Evolutionary conservation across 2,888 invertebrate genomes (phyloP), one percentile per base, ranked within the genome.

Genomic region (Saturnia japonica): DNA sequence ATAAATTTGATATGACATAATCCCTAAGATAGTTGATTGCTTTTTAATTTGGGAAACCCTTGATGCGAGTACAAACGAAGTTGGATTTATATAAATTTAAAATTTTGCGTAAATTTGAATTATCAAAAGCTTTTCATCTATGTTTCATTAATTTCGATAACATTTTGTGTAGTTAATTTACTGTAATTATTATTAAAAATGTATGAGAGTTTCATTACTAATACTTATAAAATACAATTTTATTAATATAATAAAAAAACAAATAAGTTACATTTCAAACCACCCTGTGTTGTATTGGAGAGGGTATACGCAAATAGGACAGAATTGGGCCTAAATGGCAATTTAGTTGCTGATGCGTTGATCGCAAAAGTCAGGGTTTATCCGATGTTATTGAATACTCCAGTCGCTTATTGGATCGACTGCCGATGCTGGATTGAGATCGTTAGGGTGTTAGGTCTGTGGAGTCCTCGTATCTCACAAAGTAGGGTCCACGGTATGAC

Each of bases 231-330:
- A 85, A 68, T 89, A 91, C 90, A 81, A 82, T 80, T 90, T 90
- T 85, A 81, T 86, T 81, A 86, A 84, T 85, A 84, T 78, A 76
- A 79, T 79, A 77, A 72, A 67, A 74, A 78, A 77, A 88, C 90
- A 91, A 92, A 91, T 90, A 91, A 85, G 79, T 85, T 88, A 84
- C 88, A 89, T 88, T 89, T 89, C 82, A 71, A 73, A 62, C 71
- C 82, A 88, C 86, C 86, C 88, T 89, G 87, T 83, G 71, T 64
- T n/a, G 60, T 67, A 70, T 74, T 69, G 34, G 25, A 62, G 40
- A n/a, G 68, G 64, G 62, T 75, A 75, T 77, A 81, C 79, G 78
- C 76, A 76, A 74, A 73, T 77, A 82, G 82, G 76, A 76, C 74
- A 75, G 72, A 72, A 68, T 72, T 74, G 77, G 80, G 83, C 79